Percentiles rank a stretch among this genome's conserved stretches.
Conservation (phyloP, 1,140 invertebrate species). For the Alviniconcha marisindica region DNA sequence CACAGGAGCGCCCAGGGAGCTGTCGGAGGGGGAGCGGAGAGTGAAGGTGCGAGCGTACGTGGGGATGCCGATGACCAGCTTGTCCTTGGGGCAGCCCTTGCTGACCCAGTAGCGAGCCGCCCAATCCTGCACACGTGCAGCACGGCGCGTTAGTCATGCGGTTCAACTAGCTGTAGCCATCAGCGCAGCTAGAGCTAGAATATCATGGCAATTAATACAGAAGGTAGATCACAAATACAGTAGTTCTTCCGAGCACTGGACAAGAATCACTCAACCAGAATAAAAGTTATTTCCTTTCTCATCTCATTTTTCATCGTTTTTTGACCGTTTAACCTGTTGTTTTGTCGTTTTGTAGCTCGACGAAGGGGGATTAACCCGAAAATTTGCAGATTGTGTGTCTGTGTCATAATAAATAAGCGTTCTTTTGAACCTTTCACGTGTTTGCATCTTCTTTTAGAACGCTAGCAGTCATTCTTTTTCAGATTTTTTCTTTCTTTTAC, state of each 20-base stretch:
- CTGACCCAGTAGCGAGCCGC: constrained; percentile 81
- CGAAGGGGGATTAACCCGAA: too few species aligned
- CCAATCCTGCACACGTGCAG: constrained; percentile 59
- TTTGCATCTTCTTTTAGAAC: too few species aligned
- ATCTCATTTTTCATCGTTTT: too few species aligned
- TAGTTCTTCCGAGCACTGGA: neutral
- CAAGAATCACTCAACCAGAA: neutral
- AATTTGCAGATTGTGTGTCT: too few species aligned
- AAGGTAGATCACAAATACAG: neutral
- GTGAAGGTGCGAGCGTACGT: constrained; percentile 93
- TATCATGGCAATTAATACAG: neutral
- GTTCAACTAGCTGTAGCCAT: neutral
- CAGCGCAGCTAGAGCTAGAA: neutral
- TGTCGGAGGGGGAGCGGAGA: constrained; percentile 83
- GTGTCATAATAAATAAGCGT: too few species aligned
- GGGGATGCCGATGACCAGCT: constrained; percentile 90
- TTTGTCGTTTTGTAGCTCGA: too few species aligned
- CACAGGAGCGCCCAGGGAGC: constrained; percentile 89
- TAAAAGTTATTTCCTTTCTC: too few species aligned
- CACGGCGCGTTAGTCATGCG: neutral
- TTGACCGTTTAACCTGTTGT: too few species aligned
- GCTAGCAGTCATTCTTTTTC: too few species aligned
- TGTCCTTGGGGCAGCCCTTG: constrained; percentile 86
- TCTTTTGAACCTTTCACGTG: too few species aligned
- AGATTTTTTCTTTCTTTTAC: too few species aligned